phyloP scores from a whole-genome alignment of 1,140 invertebrate species.

The Nymphalis io region DNA sequence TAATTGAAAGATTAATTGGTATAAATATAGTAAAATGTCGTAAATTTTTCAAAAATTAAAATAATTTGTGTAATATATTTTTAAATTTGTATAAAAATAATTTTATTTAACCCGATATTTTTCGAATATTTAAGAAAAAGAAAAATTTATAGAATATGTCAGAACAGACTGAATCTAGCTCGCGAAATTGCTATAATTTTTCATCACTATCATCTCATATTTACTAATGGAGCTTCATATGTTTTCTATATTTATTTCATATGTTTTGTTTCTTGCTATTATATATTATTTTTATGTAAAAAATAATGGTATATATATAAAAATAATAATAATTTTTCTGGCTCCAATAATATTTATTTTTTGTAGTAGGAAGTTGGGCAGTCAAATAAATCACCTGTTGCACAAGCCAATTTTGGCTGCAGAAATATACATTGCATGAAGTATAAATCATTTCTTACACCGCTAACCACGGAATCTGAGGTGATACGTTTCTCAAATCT shows the following conservation, averaged over 20 bases:
- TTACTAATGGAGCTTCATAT: not conserved
- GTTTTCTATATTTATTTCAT: slow-evolving; percentile 38
- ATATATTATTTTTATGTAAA: no score
- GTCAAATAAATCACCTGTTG: no score
- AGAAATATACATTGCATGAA: no score
- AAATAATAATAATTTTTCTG: no score
- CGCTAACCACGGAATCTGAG: no score
- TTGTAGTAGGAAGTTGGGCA: no score
- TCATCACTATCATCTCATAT: slow-evolving; percentile 8
- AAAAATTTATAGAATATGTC: not conserved
- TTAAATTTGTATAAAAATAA: not conserved
- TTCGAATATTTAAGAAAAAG: not conserved
- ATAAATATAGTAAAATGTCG: not conserved
- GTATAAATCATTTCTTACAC: no score
- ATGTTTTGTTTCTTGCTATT: no score
- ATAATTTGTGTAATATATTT: not conserved
- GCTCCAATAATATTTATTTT: no score
- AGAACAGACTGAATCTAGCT: slow-evolving; percentile 2
- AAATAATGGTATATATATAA: no score
- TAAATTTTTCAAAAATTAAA: not conserved
- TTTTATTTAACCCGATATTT: not conserved
- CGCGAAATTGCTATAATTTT: slow-evolving; percentile 13
- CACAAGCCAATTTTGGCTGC: no score
- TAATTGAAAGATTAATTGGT: not conserved
- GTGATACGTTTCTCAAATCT: no score